Evolutionary conservation across 2,113 vertebrate genomes (phyloP).

Genomic region (Melanocharis versteri): DNA sequence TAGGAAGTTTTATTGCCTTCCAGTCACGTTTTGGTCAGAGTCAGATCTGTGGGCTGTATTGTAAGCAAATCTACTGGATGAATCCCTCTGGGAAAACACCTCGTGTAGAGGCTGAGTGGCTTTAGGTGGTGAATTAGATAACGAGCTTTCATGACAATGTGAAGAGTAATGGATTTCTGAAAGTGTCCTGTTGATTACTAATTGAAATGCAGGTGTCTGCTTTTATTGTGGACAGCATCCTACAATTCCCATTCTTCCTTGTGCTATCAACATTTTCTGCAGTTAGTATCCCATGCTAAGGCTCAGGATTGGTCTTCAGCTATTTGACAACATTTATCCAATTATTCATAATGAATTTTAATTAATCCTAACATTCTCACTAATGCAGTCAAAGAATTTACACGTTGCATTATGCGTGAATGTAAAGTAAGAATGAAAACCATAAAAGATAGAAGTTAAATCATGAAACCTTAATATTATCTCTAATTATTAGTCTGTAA

Average conservation of each 20-base stretch:
- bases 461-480: neutral
- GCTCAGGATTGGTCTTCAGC: neutral
- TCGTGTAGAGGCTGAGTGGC: neutral
- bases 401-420: accelerated
- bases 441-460: neutral
- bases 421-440: neutral
- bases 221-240: neutral
- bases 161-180: neutral
- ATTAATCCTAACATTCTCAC: neutral
- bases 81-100: neutral
- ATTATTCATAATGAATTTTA: neutral
- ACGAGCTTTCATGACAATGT: neutral
- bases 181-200: neutral
- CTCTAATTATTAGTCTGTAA: neutral
- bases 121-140: neutral
- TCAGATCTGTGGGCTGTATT: neutral
- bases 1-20: neutral
- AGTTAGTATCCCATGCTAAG: neutral
- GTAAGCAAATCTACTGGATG: neutral
- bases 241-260: neutral
- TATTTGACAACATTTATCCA: neutral
- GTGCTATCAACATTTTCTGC: neutral
- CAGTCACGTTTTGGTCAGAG: neutral
- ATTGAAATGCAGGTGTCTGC: neutral
- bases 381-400: neutral